phyloP scores from a whole-genome alignment of 2,797 vertebrate genomes.

The Aselliscus stoliczkanus region DNA sequence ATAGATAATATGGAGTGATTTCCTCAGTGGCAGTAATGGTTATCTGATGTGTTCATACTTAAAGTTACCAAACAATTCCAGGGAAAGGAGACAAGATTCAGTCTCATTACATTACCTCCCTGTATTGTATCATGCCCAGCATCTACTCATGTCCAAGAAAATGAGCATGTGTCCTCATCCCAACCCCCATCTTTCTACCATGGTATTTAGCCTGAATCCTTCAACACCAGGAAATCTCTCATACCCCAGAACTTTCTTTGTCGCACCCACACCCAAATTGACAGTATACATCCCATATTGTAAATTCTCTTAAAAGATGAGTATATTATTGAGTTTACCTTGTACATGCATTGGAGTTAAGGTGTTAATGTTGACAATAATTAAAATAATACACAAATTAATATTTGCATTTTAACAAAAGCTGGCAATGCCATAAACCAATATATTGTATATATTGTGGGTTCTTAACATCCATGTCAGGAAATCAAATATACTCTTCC shows the following conservation, averaged over 20 bases:
- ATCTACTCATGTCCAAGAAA: not conserved
- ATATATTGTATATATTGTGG: not conserved
- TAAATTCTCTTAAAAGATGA: not conserved
- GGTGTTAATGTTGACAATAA: not conserved
- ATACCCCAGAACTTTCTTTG: not conserved
- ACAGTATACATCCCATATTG: not conserved
- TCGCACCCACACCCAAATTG: not conserved
- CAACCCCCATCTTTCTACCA: not conserved
- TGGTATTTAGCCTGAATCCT: not conserved
- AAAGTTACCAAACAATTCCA: not conserved
- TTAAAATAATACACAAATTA: not conserved
- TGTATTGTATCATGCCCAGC: not conserved
- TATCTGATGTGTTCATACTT: not conserved
- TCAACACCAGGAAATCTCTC: not conserved
- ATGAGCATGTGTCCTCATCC: not conserved
- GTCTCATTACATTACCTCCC: not conserved
- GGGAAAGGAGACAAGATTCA: not conserved
- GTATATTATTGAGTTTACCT: not conserved
- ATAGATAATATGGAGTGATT: not conserved
- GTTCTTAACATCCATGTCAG: not conserved
- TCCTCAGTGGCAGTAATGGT: not conserved
- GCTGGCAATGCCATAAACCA: not conserved
- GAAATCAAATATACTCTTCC: not conserved
- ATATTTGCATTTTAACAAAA: constrained; percentile 1
- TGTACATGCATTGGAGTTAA: not conserved